Evolutionary conservation across 1,140 invertebrate genomes (phyloP), one percentile per base, ranked within the genome.

Genomic region (Battus philenor): DNA sequence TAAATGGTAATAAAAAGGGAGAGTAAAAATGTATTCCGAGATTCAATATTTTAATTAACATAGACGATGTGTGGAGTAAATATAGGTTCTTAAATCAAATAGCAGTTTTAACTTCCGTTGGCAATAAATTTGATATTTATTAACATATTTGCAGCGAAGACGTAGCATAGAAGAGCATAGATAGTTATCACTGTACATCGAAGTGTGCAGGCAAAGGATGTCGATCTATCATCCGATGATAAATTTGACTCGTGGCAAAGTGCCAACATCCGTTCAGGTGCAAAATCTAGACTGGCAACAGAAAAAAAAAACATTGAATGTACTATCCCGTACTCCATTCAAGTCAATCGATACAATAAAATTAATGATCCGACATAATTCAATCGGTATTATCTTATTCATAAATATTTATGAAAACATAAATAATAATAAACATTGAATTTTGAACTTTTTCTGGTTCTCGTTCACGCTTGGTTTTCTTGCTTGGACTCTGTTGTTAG

Each of bases 341-440:
- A 68, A 71, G 52, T 71, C 68, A 71, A 71, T 71, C 46, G 60
- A 50, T 54, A 69, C 59, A 64, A 68, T 65, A 65, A 61, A 67
- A 67, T 65, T 65, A 64, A 70, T 68, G 68, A 64, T 59, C 49
- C 13, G 16, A 58, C 59, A 65, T 63, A 66, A 66, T 57, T 61
- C 54, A 47, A 34, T 45, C 45, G 44, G 51, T 17, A 52, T 54
- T 60, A 56, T 55, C 44, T 8, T 29, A 22, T 36, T 51, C 53
- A 68, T 68, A 61, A 60, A 64, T 64, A 57, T 67, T 63, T 54
- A 54, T 54, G 34, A 36, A 46, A 44, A 26, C 33, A 53, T 57
- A 45, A 50, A 50, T 52, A 41, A 49, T 43, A 49, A 15, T 29
- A 38, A 44, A 47, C 22, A 34, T 44, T 52, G 36, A 31, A 47